Evolutionary conservation across 2,888 invertebrate species (phyloP).

Genomic region (Aphodius granarius): DNA sequence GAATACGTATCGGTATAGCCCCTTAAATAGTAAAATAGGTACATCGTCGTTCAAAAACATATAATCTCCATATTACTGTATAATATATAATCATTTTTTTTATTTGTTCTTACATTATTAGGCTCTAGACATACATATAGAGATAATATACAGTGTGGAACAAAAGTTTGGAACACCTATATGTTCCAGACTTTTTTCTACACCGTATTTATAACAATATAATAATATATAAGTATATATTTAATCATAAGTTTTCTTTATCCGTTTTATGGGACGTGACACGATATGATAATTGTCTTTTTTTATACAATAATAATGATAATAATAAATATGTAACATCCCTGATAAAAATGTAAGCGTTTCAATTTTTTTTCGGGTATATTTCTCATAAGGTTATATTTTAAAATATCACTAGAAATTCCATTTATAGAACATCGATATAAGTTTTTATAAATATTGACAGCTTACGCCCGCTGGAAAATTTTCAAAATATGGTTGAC

Average conservation of each 20-base stretch:
- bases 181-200: too few relatives aligned
- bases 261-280: conserved; percentile 36
- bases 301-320: conserved; percentile 21
- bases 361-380: conserved; percentile 32
- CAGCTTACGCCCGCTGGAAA: not conserved
- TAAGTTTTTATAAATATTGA: not conserved
- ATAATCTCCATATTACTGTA: conserved; percentile 4
- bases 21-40: conserved; percentile 5
- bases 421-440: not conserved
- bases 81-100: not conserved
- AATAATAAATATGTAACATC: conserved; percentile 31
- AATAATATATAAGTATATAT: too few relatives aligned
- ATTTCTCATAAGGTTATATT: conserved; percentile 1
- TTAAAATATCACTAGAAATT: not conserved
- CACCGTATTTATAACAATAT: conserved; percentile 22
- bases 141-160: too few relatives aligned
- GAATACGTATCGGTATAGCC: not conserved
- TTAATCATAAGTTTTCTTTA: conserved; percentile 39
- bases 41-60: conserved; percentile 2
- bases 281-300: conserved; percentile 31
- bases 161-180: too few relatives aligned
- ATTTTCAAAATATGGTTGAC: too few relatives aligned
- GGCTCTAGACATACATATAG: conserved; percentile 17
- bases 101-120: not conserved
- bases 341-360: conserved; percentile 42